Evolutionary conservation across 2,113 vertebrate species (phyloP).

Genomic region (Chloebia gouldiae): DNA sequence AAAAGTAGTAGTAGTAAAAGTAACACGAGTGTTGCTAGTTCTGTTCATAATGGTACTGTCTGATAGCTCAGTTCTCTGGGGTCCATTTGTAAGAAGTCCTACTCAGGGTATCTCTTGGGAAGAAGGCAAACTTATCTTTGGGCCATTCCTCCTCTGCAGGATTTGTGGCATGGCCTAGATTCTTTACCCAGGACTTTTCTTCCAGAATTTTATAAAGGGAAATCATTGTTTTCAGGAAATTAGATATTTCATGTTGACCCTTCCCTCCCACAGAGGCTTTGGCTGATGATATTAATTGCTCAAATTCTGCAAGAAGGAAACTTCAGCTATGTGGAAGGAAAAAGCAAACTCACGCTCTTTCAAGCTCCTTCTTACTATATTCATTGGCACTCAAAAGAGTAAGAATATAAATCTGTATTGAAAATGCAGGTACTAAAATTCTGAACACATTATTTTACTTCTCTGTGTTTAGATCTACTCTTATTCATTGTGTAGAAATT

Average conservation of each 20-base stretch:
- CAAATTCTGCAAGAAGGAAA: neutral
- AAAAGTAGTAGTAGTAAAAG: too few relatives aligned
- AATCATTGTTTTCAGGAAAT: neutral
- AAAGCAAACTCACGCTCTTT: neutral
- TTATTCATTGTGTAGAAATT: neutral
- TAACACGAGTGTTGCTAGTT: neutral
- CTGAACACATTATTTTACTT: neutral
- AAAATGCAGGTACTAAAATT: neutral
- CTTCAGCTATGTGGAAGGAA: rapidly evolving
- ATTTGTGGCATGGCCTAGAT: neutral
- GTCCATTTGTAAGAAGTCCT: neutral
- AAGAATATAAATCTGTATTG: neutral
- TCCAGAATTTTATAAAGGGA: neutral
- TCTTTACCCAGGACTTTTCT: neutral
- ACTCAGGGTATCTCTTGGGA: neutral
- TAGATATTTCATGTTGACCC: neutral
- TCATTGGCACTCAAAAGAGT: neutral
- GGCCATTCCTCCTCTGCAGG: neutral
- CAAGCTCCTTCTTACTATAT: neutral
- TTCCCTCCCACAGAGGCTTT: neutral
- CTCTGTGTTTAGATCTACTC: neutral
- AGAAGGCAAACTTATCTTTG: neutral
- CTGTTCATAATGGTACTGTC: neutral
- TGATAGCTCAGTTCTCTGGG: neutral
- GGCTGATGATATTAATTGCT: neutral